Evolutionary conservation across 2,888 invertebrate species (phyloP), one percentile per base, ranked within the genome.

Genomic region (Baronia brevicornis): DNA sequence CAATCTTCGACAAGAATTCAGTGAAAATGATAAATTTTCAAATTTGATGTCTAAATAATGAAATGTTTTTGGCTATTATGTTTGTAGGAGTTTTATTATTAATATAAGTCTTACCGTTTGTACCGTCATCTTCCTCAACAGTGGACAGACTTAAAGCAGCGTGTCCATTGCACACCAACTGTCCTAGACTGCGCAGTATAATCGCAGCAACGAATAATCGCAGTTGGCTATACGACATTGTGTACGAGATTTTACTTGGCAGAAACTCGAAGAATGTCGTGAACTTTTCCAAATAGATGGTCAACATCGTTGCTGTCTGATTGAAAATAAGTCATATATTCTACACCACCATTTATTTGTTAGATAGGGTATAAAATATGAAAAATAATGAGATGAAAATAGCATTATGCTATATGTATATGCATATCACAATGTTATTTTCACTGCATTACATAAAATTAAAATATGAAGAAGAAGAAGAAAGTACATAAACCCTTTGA

Each of bases 121-220:
- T 34, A 2, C 41, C 50, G 1, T 55, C 55, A 13, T 49, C 48
- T 1, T 61, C 60, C 1, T 64, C 61, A 1, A 48, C 42, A 0
- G 60, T 51, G 0, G 61, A 44, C 0, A 79, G 51, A 3, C 61
- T 66, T 2, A 78, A 46, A 0, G 78, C 86, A 1, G 92, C 90
- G 61, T 93, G 91, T 0, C 90, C 95, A 61, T 95, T 95, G 54
- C 89, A 89, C 19, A 93, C 87, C 29, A 96, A 80, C 70, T 97
- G 97, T 0, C 92, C 89, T 27, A 94, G 87, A 51, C 92, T 91
- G 13, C 91, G 88, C 26, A 95, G 73, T 17, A 96, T 65, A 3
- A 92, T 58, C 1, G 90, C 88, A 0, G 91, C 91, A 9, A 91
- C 70, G 39, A 87, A 86, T 27, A 87, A 11, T 5, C 80, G 60